A percentile compares a stretch with the other conserved stretches of the same genome.
phyloP scores from a whole-genome alignment of 2,797 vertebrate genomes.

The Melanotaenia nigrans region DNA sequence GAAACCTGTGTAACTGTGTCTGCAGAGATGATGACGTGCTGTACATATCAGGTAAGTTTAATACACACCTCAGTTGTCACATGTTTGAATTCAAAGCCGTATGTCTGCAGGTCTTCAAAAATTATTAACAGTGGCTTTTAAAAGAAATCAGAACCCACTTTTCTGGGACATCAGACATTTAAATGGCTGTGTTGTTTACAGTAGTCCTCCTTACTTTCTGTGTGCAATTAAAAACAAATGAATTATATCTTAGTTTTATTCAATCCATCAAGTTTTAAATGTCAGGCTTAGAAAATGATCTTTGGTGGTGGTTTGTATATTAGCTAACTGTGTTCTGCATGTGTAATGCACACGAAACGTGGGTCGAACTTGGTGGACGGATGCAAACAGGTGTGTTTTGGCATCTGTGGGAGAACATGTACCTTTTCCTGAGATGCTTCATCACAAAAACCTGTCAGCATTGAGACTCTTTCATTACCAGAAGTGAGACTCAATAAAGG shows the following conservation, averaged over 20 bases:
- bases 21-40: slow-evolving; percentile 91
- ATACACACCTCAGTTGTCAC: background rate
- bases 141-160: background rate
- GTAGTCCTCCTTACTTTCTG: no score
- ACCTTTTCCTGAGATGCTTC: background rate
- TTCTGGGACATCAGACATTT: no score
- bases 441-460: background rate
- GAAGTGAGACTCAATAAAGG: no score
- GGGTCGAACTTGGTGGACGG: background rate
- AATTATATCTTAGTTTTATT: background rate
- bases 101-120: background rate
- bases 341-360: background rate
- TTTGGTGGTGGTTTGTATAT: background rate
- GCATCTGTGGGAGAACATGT: no score
- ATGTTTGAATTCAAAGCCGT: background rate
- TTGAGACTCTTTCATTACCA: no score
- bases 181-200: background rate
- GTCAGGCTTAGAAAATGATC: no score
- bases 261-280: background rate
- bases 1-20: background rate
- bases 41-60: slow-evolving; percentile 87
- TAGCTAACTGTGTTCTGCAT: background rate
- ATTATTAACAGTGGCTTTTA: background rate
- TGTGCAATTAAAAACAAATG: no score
- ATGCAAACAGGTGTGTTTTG: background rate